phyloP scores from a whole-genome alignment of 2,888 invertebrate species.

The Agrilus cyanescens region DNA sequence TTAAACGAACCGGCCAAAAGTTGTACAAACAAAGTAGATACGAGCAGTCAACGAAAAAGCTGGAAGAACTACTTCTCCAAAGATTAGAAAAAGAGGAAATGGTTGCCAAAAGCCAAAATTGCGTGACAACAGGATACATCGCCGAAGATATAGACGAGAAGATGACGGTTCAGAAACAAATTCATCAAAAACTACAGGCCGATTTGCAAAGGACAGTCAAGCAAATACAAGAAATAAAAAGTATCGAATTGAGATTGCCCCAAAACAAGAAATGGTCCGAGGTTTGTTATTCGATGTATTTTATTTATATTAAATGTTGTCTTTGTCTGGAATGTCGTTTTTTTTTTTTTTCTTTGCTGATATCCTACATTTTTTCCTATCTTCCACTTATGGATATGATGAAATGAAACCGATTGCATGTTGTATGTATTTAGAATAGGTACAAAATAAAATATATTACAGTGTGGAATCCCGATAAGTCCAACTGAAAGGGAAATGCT shows the following conservation, averaged over 20 bases:
- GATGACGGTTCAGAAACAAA: constrained; percentile 33
- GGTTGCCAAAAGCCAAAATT: constrained; percentile 24
- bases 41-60: constrained; percentile 34
- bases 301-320: background rate
- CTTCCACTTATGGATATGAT: too few species aligned
- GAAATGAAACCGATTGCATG: too few species aligned
- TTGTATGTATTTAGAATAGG: too few species aligned
- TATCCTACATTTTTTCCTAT: background rate
- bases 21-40: background rate
- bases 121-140: constrained; percentile 26
- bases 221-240: constrained; percentile 38
- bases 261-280: constrained; percentile 36
- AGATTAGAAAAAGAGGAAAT: constrained; percentile 31
- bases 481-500: too few species aligned
- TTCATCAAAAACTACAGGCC: constrained; percentile 36
- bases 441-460: too few species aligned
- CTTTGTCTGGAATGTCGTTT: background rate
- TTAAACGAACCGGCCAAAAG: constrained; percentile 21
- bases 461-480: too few species aligned
- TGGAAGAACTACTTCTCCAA: constrained; percentile 36
- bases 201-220: constrained; percentile 38
- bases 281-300: constrained; percentile 18
- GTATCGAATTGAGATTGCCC: constrained; percentile 34
- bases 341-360: background rate
- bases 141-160: constrained; percentile 32